phyloP scores from a whole-genome alignment of 2,113 vertebrate genomes.

The Ameiurus melas region DNA sequence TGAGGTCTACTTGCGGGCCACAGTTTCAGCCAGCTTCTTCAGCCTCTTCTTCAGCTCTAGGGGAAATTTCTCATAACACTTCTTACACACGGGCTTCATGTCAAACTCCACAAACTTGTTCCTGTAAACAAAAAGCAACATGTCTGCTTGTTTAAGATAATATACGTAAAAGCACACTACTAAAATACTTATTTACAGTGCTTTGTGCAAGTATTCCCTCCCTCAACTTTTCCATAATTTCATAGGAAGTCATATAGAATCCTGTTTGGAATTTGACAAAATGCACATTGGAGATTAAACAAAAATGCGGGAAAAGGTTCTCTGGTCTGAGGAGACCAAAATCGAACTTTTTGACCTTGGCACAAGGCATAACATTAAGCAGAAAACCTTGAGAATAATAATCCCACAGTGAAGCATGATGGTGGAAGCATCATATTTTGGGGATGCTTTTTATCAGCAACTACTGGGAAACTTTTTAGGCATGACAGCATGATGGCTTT shows the following conservation, averaged over 20 bases:
- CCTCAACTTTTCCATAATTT: not conserved
- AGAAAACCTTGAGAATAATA: not conserved
- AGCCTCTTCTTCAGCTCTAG: conserved; percentile 98
- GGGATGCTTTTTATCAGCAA: not conserved
- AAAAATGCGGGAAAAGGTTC: not conserved
- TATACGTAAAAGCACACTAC: not conserved
- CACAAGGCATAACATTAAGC: not conserved
- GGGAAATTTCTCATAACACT: conserved; percentile 98
- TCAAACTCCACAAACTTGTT: conserved; percentile 99
- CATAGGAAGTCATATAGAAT: not conserved
- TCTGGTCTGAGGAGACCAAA: not conserved
- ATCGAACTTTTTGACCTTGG: no score
- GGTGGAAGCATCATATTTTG: not conserved
- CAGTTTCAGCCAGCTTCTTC: conserved; percentile 93
- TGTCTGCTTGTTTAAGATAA: not conserved
- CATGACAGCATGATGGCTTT: not conserved
- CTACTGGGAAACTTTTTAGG: no score
- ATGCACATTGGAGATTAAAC: not conserved
- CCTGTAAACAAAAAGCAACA: conserved; percentile 70
- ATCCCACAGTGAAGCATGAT: not conserved
- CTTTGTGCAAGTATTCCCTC: not conserved
- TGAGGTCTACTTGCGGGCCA: conserved; percentile 84
- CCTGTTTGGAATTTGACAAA: not conserved
- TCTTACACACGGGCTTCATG: conserved; percentile 99
- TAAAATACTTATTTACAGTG: not conserved